Conservation (phyloP, 2,797 vertebrate species). For the Nothura maculosa region DNA sequence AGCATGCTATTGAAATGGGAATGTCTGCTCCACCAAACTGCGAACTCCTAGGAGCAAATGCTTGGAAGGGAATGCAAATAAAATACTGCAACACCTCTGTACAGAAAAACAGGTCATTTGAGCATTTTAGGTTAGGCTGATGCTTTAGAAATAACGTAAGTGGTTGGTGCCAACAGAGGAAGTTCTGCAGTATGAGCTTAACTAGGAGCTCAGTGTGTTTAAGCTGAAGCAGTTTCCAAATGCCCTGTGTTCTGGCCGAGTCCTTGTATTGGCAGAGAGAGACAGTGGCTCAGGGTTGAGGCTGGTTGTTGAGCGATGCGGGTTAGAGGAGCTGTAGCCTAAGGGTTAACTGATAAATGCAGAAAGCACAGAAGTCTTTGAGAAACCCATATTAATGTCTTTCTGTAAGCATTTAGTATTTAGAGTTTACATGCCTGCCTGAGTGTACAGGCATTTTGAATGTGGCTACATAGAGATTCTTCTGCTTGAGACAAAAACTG, state of each 20-base stretch:
- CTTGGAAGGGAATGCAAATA: not conserved
- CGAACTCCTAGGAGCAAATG: not conserved
- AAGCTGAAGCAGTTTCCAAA: not conserved
- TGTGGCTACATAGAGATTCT: slow-evolving; percentile 47
- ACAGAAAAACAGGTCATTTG: fast-evolving
- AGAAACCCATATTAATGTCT: not conserved
- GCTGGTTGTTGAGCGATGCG: fast-evolving
- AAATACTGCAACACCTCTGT: not conserved
- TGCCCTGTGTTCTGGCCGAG: not conserved
- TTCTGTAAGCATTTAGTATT: not conserved
- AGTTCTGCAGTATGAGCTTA: not conserved
- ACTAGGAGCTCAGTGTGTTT: not conserved
- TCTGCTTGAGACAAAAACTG: slow-evolving; percentile 35
- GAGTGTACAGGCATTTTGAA: not conserved
- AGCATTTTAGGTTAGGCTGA: not conserved
- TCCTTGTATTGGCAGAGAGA: not conserved
- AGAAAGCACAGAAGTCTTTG: not conserved
- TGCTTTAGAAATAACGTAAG: not conserved
- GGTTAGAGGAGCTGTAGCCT: too few relatives aligned
- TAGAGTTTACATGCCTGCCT: not conserved
- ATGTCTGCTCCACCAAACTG: not conserved
- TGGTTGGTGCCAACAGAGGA: not conserved
- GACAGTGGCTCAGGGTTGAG: not conserved
- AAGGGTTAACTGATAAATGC: not conserved
- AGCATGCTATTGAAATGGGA: slow-evolving; percentile 10